phyloP scores from a whole-genome alignment of 1,140 invertebrate species.

The Leptestheria dahalacensis region DNA sequence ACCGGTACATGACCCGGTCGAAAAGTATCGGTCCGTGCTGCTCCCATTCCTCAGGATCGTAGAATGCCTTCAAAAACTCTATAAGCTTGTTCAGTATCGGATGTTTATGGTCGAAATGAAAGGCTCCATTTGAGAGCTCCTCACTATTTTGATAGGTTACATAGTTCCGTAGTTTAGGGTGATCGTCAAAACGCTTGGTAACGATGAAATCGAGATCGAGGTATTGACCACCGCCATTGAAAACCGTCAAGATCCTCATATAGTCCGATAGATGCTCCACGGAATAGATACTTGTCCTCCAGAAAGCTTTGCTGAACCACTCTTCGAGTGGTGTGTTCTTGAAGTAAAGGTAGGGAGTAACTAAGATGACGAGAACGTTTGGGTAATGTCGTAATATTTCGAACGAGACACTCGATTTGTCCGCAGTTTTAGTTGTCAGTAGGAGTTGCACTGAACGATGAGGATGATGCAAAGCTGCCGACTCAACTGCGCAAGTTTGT shows the following conservation, averaged over 20 bases:
- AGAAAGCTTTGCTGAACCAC: constrained; percentile 35
- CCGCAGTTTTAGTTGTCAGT: neutral
- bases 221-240: constrained; percentile 61
- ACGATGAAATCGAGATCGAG: constrained; percentile 60
- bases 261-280: constrained; percentile 48
- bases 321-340: constrained; percentile 41
- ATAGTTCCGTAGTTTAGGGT: constrained; percentile 1
- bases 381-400: constrained; percentile 9
- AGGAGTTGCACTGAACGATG: constrained; percentile 29
- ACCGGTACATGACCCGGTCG: neutral
- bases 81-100: neutral
- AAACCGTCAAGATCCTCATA: constrained; percentile 49
- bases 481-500: constrained; percentile 50
- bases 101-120: neutral
- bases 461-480: constrained; percentile 43
- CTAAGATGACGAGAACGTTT: constrained; percentile 40
- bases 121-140: neutral
- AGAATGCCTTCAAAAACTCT: neutral
- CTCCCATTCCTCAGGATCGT: neutral
- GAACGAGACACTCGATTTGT: neutral
- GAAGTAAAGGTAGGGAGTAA: constrained; percentile 40
- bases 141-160: neutral
- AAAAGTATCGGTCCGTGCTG: neutral
- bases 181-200: constrained; percentile 26
- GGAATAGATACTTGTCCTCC: constrained; percentile 37